Evolutionary conservation across 2,888 invertebrate genomes (phyloP).

Genomic region (Eupelmus urozonus): DNA sequence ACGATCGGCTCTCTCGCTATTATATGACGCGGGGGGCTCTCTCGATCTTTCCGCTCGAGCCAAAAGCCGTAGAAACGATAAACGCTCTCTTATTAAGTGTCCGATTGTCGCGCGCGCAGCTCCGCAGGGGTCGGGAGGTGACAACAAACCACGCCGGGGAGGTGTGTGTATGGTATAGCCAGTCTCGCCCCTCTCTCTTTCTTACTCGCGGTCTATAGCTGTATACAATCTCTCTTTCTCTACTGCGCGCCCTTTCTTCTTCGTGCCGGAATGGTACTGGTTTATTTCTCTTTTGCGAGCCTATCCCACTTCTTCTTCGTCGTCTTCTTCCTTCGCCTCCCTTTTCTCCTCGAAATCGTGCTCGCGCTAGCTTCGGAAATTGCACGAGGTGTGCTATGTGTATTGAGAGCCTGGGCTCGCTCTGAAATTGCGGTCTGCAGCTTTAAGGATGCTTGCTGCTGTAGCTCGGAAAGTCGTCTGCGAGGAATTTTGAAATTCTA

Average conservation of each 20-base stretch:
- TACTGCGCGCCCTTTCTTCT: not conserved
- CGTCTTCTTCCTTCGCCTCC: too few relatives aligned
- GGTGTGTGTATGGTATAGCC: too few relatives aligned
- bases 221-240: not conserved
- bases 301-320: too few relatives aligned
- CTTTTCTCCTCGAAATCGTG: not conserved
- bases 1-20: slow-evolving; percentile 25
- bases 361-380: too few relatives aligned
- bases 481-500: not conserved
- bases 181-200: too few relatives aligned
- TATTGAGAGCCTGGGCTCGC: not conserved
- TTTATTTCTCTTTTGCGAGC: slow-evolving; percentile 15
- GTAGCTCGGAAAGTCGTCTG: not conserved
- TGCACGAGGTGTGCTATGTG: not conserved
- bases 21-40: not conserved
- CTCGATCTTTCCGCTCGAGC: slow-evolving; percentile 19
- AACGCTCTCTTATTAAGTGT: slow-evolving; percentile 64
- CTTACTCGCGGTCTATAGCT: too few relatives aligned
- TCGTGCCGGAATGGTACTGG: not conserved
- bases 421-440: slow-evolving; percentile 17
- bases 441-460: slow-evolving; percentile 13
- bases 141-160: slow-evolving; percentile 29
- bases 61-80: slow-evolving; percentile 59
- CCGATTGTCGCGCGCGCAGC: slow-evolving; percentile 62
- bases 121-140: slow-evolving; percentile 49